phyloP scores from a whole-genome alignment of 2,797 vertebrate genomes.

The Hoplostethus mediterraneus region DNA sequence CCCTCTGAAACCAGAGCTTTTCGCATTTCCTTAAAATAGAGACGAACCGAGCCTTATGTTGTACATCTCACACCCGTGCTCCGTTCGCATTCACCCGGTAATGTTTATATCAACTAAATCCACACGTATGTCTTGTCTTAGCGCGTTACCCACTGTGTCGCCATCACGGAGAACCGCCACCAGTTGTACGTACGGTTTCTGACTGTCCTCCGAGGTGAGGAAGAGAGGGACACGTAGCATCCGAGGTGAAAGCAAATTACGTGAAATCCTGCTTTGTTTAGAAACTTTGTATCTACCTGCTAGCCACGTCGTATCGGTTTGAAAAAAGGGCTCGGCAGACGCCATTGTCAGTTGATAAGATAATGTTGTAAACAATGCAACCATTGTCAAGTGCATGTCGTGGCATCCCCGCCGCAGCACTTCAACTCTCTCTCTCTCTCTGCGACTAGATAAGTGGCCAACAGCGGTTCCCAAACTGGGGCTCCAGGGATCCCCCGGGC shows the following conservation, averaged over 20 bases:
- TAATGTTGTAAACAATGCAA: constrained; percentile 37
- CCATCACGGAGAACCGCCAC: not conserved
- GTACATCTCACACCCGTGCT: not conserved
- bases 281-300: constrained; percentile 30
- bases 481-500: too few species aligned
- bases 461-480: too few species aligned
- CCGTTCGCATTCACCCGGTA: not conserved
- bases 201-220: not conserved
- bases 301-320: not conserved
- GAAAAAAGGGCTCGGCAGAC: not conserved
- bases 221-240: constrained; percentile 37
- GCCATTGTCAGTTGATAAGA: constrained; percentile 35
- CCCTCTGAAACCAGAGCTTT: not conserved
- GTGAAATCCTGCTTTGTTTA: constrained; percentile 16
- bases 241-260: constrained; percentile 1
- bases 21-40: constrained; percentile 30
- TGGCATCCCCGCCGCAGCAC: constrained; percentile 50
- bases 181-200: not conserved
- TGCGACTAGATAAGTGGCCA: too few species aligned
- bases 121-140: not conserved
- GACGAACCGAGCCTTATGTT: constrained; percentile 24
- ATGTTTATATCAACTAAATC: too few species aligned
- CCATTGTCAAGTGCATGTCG: constrained; percentile 24
- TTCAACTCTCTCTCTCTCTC: too few species aligned
- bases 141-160: not conserved